These are phyloP conservation scores for Tortricodes alternella DNA, from an alignment of 2,888 invertebrate genomes.

Conservation along the genomic window DNA sequence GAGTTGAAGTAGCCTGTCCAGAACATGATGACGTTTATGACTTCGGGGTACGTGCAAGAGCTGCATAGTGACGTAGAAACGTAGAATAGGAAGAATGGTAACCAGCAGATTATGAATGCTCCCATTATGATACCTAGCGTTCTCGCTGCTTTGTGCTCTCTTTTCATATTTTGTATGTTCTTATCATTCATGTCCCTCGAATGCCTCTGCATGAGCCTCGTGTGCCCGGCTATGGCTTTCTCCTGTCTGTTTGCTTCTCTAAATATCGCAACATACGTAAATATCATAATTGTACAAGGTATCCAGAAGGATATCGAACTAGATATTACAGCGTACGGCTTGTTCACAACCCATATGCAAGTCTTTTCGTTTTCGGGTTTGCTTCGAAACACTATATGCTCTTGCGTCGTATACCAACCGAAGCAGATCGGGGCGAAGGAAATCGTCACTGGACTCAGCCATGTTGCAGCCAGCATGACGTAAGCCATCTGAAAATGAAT, in stretches of 20 bases:
- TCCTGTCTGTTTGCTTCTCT: slow-evolving; percentile 95
- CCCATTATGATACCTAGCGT: slow-evolving; percentile 99
- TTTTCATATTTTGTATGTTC: slow-evolving; percentile 95
- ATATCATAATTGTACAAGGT: slow-evolving; percentile 96
- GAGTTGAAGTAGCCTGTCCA: slow-evolving; percentile 99
- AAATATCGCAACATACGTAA: slow-evolving; percentile 95
- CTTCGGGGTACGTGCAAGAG: slow-evolving; percentile 90
- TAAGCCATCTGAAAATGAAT: slow-evolving; percentile 69
- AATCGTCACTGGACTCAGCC: slow-evolving; percentile 95
- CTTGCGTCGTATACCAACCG: slow-evolving; percentile 96
- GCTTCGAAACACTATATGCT: slow-evolving; percentile 83
- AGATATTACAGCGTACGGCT: slow-evolving; percentile 92
- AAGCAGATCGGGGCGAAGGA: slow-evolving; percentile 97
- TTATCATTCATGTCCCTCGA: slow-evolving; percentile 90
- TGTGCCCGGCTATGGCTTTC: slow-evolving; percentile 91
- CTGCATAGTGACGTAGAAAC: slow-evolving; percentile 92
- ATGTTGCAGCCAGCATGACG: slow-evolving; percentile 81
- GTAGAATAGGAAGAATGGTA: slow-evolving; percentile 98
- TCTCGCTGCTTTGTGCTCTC: slow-evolving; percentile 96
- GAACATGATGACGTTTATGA: slow-evolving; percentile 95
- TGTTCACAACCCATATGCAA: slow-evolving; percentile 93
- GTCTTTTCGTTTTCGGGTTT: slow-evolving; percentile 79
- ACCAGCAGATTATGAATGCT: slow-evolving; percentile 97
- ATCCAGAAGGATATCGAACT: slow-evolving; percentile 98
- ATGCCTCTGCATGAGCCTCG: slow-evolving; percentile 90